A percentile compares a stretch with the other conserved stretches of the same genome.
Evolutionary conservation across 2,888 invertebrate genomes (phyloP).

Genomic region (Uropetala carovei): DNA sequence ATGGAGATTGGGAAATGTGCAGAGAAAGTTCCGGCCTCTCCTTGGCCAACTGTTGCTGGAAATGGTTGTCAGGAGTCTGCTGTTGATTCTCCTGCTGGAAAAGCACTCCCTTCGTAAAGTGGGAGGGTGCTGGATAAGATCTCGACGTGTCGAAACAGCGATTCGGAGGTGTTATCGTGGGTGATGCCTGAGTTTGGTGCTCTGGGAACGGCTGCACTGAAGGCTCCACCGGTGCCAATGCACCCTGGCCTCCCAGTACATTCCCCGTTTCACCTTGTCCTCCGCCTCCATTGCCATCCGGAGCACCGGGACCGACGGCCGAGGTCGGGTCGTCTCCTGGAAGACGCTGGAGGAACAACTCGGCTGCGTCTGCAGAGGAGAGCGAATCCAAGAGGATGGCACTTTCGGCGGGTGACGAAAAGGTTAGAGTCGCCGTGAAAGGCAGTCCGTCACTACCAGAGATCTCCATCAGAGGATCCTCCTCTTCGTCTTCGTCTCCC

Average conservation of each 20-base stretch:
- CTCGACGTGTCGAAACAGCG: conserved; percentile 68
- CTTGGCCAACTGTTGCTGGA: conserved; percentile 76
- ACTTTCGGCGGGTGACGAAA: conserved; percentile 87
- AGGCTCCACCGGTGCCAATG: conserved; percentile 79
- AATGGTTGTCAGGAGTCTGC: conserved; percentile 78
- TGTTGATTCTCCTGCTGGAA: conserved; percentile 67
- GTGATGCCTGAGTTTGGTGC: conserved; percentile 77
- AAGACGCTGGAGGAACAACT: conserved; percentile 85
- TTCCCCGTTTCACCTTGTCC: conserved; percentile 69
- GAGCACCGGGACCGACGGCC: conserved; percentile 38
- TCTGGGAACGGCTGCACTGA: conserved; percentile 86
- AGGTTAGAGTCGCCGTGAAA: conserved; percentile 88
- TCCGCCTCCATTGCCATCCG: conserved; percentile 69
- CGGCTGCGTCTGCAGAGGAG: conserved; percentile 83
- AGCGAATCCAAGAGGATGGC: conserved; percentile 84
- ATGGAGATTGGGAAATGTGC: conserved; percentile 72
- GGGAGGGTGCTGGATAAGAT: conserved; percentile 70
- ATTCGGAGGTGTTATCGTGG: conserved; percentile 69
- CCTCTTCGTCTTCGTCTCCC: conserved; percentile 79
- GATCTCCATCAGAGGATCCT: conserved; percentile 87
- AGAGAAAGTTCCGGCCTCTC: conserved; percentile 80
- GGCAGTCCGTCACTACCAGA: conserved; percentile 88
- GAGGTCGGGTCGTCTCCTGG: conserved; percentile 72
- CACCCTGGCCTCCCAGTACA: conserved; percentile 67
- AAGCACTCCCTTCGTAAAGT: conserved; percentile 68